Evolutionary conservation across 2,797 vertebrate genomes (phyloP).

Genomic region (Phoeniculus purpureus): DNA sequence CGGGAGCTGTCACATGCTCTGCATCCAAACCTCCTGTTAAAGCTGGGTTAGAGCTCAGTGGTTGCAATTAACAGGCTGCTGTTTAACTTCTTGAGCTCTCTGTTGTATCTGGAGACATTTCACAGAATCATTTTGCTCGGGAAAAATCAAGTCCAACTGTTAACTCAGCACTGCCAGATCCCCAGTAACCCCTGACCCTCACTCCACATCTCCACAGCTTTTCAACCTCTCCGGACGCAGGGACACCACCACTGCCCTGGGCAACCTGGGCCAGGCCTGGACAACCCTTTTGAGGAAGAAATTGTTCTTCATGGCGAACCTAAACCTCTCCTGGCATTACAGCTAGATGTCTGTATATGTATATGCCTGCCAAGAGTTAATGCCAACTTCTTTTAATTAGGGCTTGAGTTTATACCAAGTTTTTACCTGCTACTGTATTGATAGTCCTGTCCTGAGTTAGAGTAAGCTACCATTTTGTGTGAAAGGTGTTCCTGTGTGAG

Average conservation of each 20-base stretch:
- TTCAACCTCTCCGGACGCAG: too few relatives aligned
- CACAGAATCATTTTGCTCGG: too few relatives aligned
- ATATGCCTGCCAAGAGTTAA: neutral
- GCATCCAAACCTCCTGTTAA: neutral
- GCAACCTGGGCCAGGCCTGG: too few relatives aligned
- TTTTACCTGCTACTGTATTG: neutral
- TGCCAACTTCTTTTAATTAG: neutral
- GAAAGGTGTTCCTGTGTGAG: neutral
- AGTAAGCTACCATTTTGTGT: neutral
- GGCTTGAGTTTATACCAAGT: neutral
- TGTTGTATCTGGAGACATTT: neutral
- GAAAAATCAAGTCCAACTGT: too few relatives aligned
- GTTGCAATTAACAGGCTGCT: rapidly evolving
- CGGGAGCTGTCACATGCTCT: neutral
- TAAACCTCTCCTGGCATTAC: neutral
- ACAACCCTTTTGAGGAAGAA: too few relatives aligned
- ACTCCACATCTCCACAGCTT: too few relatives aligned
- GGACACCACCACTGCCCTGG: too few relatives aligned
- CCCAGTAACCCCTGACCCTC: too few relatives aligned
- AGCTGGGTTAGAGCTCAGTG: neutral
- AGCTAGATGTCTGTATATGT: neutral
- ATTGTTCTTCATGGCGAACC: too few relatives aligned
- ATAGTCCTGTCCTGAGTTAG: neutral
- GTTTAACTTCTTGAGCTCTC: neutral
- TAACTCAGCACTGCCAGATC: too few relatives aligned